Conservation (phyloP, 1,140 invertebrate genomes). For the Orius insidiosus region DNA sequence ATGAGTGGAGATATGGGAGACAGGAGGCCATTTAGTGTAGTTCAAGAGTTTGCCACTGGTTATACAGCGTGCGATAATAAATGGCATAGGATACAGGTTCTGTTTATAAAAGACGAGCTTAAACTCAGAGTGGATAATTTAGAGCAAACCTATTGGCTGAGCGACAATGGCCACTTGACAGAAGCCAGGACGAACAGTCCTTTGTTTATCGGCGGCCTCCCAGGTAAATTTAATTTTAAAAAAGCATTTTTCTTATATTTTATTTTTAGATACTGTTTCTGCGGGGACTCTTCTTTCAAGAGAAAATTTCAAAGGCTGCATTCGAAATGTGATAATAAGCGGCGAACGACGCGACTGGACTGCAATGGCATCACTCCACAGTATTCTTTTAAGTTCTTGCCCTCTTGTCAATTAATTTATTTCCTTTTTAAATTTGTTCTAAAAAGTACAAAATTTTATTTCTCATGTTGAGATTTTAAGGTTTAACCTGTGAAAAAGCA, state of each 20-base stretch:
- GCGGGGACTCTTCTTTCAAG: constrained; percentile 42
- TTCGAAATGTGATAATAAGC: constrained; percentile 62
- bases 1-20: constrained; percentile 50
- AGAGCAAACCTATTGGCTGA: constrained; percentile 32
- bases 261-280: constrained; percentile 40
- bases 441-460: too few species aligned
- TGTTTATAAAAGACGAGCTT: constrained; percentile 48
- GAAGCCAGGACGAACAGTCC: constrained; percentile 36
- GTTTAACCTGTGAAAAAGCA: too few species aligned
- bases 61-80: constrained; percentile 55
- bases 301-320: constrained; percentile 82
- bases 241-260: not conserved
- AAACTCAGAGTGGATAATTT: constrained; percentile 53
- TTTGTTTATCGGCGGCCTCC: constrained; percentile 69
- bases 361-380: constrained; percentile 60
- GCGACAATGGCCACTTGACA: constrained; percentile 28
- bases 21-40: constrained; percentile 36
- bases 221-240: constrained; percentile 39
- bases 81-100: constrained; percentile 68
- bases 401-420: constrained; percentile 25
- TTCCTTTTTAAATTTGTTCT: too few species aligned
- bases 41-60: constrained; percentile 40
- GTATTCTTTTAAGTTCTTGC: constrained; percentile 73
- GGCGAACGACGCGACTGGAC: constrained; percentile 56
- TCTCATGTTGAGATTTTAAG: too few species aligned